Percentiles rank a stretch among this genome's conserved stretches.
Conservation (phyloP, 2,888 invertebrate genomes). For the Sturmia bella region DNA sequence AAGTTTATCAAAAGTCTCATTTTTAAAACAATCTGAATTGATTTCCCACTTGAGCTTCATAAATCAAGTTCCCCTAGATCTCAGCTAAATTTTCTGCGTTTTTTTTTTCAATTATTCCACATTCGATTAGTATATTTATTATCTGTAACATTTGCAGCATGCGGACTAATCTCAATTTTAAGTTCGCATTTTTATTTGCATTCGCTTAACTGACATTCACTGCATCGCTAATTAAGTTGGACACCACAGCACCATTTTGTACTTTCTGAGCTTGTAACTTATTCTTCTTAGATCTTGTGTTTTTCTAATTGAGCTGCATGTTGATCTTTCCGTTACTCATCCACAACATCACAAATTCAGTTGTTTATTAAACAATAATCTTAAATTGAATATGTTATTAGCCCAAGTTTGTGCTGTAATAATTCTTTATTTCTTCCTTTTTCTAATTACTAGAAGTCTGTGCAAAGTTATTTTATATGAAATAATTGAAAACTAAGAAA, state of each 20-base stretch:
- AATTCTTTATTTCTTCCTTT: constrained; percentile 29
- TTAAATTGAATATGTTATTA: constrained; percentile 29
- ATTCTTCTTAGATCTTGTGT: neutral
- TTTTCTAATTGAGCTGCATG: constrained; percentile 41
- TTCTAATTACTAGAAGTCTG: constrained; percentile 18
- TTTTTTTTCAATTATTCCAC: too few relatives aligned
- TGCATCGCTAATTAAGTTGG: too few relatives aligned
- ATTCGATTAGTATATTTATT: too few relatives aligned
- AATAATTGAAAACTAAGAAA: constrained; percentile 44
- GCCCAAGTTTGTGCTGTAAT: neutral
- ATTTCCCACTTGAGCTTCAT: too few relatives aligned
- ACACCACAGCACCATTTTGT: neutral
- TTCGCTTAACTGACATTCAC: too few relatives aligned
- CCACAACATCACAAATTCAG: neutral
- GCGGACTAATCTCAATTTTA: too few relatives aligned
- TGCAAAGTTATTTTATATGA: constrained; percentile 18
- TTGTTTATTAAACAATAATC: constrained; percentile 5
- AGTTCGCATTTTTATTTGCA: too few relatives aligned
- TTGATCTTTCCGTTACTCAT: constrained; percentile 10
- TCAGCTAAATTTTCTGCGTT: too few relatives aligned
- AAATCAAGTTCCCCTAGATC: too few relatives aligned
- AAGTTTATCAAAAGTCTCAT: too few relatives aligned
- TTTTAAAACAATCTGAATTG: too few relatives aligned
- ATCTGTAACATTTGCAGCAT: too few relatives aligned
- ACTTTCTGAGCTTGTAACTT: neutral